Base-by-base conservation (phyloP, 2,797 vertebrate genomes). In the Fundulus diaphanus region DNA sequence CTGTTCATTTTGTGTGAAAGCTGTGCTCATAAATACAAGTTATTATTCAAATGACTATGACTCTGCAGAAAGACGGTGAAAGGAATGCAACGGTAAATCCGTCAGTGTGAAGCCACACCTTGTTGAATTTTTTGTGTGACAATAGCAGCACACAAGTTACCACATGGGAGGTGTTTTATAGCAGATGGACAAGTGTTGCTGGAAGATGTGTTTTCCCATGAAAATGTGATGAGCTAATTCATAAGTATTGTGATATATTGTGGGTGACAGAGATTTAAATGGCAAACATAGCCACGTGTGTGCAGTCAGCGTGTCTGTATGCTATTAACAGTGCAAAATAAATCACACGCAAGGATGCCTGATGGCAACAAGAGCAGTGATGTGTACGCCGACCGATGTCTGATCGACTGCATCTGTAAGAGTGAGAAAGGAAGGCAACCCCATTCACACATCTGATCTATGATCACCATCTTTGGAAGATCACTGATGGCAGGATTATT, bases 401-500 rank as follows among this genome's bases (percentile, higher is more conserved):
- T 77, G 81, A 90, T 68, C 84, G 85, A 88, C 76, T 79, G 85
- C 74, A 72, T 78, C 83, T 54, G 71, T 9, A 57, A 52, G 77
- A 73, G 59, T 52, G 48, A 72, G 70, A 35, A 46, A 74, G 72
- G 70, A 83, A 87, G 80, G 69, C 75, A 70, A 89, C 85, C 81
- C 87, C 73, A 40, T 37, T 90, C 90, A 84, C 79, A 37, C 7
- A 37, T 79, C 87, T 86, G 89, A 90, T 93, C 77, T 63, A 87
- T 86, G 85, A 90, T 91, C 83, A 76, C 59, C 57, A 72, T 77
- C 73, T 80, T 82, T 54, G 63, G 73, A 85, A 84, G 82, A 87
- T 87, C 81, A 88, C 90, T 88, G 89, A 85, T 76, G 77, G 77
- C 68, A 56, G 81, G 87, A 84, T 89, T 78, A 87, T 76, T 85